Percentiles rank a stretch among this genome's conserved stretches.
phyloP scores from a whole-genome alignment of 2,797 vertebrate genomes.

The Neosalanx taihuensis region DNA sequence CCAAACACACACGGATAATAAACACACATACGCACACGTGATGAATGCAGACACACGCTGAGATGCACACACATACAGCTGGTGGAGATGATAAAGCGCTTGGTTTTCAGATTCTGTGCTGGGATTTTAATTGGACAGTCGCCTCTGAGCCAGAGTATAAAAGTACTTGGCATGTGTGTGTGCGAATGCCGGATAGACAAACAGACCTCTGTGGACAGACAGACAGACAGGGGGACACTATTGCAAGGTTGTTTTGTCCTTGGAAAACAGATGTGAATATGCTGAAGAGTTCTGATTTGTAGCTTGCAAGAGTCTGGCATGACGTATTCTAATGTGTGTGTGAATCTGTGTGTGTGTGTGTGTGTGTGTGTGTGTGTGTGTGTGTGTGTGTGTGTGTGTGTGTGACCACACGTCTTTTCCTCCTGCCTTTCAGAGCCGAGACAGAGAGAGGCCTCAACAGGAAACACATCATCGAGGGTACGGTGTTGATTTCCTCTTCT shows the following conservation, averaged over 20 bases:
- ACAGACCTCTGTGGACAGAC: no score
- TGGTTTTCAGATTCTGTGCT: no score
- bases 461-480: constrained; percentile 99
- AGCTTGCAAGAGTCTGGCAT: not conserved
- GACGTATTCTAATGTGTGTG: constrained; percentile 7
- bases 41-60: constrained; percentile 23
- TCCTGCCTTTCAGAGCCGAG: constrained; percentile 83
- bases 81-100: constrained; percentile 1
- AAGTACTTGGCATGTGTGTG: no score
- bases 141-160: no score
- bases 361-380: not conserved
- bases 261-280: no score
- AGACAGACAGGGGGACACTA: no score
- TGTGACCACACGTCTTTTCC: constrained; percentile 13
- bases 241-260: no score
- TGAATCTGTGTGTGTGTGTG: constrained; percentile 19
- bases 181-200: no score
- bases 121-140: no score
- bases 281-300: not conserved
- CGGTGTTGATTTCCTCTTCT: constrained; percentile 15
- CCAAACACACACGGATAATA: not conserved
- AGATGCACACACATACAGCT: constrained; percentile 8
- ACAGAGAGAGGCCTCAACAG: constrained; percentile 94
- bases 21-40: constrained; percentile 12
- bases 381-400: constrained; percentile 5